Evolutionary conservation across 2,113 vertebrate genomes (phyloP).

Genomic region (Epinephelus moara): DNA sequence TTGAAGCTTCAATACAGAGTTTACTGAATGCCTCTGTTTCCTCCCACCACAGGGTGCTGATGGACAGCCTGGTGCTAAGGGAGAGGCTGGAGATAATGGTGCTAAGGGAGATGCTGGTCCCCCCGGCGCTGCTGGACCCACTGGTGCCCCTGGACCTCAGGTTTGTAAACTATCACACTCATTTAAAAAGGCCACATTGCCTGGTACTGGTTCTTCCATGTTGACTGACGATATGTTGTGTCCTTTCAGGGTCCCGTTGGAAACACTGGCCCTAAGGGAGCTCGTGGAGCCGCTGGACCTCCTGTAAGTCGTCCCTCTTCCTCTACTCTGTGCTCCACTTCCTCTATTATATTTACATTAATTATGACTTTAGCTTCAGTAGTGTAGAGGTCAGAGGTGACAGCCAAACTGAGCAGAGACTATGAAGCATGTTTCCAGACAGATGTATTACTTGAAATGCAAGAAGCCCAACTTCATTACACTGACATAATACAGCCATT

Average conservation of each 20-base stretch:
- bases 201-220: neutral
- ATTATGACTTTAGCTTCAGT: neutral
- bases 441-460: neutral
- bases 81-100: slow-evolving; percentile 90
- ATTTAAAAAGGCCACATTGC: neutral
- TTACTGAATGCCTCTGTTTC: neutral
- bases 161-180: slow-evolving; percentile 49
- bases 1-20: neutral
- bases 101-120: slow-evolving; percentile 95
- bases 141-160: slow-evolving; percentile 86
- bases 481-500: neutral
- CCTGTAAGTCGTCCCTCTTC: slow-evolving; percentile 88
- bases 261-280: slow-evolving; percentile 94
- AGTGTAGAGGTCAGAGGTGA: neutral
- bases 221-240: slow-evolving; percentile 23
- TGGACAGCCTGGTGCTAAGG: slow-evolving; percentile 90
- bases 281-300: slow-evolving; percentile 92
- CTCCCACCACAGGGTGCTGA: slow-evolving; percentile 86
- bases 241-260: slow-evolving; percentile 92
- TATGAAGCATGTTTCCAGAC: neutral
- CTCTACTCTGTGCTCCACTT: neutral
- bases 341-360: neutral
- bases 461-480: neutral
- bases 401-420: neutral
- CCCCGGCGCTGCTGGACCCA: slow-evolving; percentile 93